Conservation (phyloP, 2,113 vertebrate species). For the Neotoma lepida region DNA sequence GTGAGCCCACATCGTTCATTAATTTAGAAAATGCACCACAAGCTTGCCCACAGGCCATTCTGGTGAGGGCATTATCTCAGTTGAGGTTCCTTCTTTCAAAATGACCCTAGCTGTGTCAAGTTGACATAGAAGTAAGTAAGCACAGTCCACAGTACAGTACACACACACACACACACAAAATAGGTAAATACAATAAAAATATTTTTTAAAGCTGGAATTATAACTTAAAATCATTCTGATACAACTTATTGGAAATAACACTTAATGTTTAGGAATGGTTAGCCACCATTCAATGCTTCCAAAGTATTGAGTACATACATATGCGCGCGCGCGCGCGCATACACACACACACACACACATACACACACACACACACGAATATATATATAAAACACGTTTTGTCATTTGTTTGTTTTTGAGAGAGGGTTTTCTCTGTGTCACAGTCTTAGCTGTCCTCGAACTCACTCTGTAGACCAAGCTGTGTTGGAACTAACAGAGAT, state of each 20-base stretch:
- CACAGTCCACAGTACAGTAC: background rate
- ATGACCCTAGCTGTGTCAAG: background rate
- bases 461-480: background rate
- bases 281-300: background rate
- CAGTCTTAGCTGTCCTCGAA: background rate
- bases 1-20: background rate
- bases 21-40: background rate
- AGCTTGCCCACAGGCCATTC: background rate
- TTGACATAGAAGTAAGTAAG: background rate
- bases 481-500: background rate
- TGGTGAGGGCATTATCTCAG: background rate
- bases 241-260: background rate
- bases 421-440: background rate
- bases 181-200: background rate
- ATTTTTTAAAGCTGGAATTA: background rate
- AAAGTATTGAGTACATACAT: background rate
- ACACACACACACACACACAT: no score
- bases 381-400: no score
- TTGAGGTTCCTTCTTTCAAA: background rate
- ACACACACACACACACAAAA: background rate
- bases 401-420: background rate
- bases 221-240: background rate
- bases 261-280: conserved; percentile 29
- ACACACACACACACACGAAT: no score
- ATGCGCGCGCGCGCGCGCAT: background rate